These are phyloP conservation scores for Spodoptera litura DNA, from an alignment of 1,140 invertebrate genomes.

Conservation along the genomic window DNA sequence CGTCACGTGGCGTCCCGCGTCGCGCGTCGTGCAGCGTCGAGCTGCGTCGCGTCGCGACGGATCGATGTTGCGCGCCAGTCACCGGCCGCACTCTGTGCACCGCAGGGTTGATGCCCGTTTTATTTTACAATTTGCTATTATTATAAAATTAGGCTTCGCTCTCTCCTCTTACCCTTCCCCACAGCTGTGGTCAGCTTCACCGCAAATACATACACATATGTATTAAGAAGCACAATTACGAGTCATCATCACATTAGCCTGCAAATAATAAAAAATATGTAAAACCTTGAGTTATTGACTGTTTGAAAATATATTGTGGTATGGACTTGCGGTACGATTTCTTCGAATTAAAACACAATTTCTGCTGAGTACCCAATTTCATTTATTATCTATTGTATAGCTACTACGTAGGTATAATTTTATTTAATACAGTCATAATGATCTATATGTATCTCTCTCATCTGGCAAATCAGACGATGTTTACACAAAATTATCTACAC, in stretches of 20 bases:
- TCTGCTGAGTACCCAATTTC: no score
- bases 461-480: no score
- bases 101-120: conserved; percentile 41
- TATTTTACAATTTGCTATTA: conserved; percentile 21
- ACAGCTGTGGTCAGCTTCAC: neutral
- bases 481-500: neutral
- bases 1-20: neutral
- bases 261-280: no score
- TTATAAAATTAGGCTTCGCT: conserved; percentile 33
- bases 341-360: no score
- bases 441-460: no score
- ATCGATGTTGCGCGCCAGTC: conserved; percentile 54
- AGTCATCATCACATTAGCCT: neutral
- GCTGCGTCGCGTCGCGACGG: conserved; percentile 55
- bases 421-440: no score
- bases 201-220: neutral
- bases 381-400: no score
- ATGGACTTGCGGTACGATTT: no score
- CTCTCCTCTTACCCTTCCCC: neutral
- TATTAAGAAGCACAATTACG: neutral
- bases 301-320: no score
- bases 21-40: conserved; percentile 18
- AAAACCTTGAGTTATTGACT: no score
- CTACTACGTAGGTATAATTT: no score
- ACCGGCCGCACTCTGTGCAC: neutral